Conservation (phyloP, 64 coral and sea anemone genomes). For the Acropora tenuis region DNA sequence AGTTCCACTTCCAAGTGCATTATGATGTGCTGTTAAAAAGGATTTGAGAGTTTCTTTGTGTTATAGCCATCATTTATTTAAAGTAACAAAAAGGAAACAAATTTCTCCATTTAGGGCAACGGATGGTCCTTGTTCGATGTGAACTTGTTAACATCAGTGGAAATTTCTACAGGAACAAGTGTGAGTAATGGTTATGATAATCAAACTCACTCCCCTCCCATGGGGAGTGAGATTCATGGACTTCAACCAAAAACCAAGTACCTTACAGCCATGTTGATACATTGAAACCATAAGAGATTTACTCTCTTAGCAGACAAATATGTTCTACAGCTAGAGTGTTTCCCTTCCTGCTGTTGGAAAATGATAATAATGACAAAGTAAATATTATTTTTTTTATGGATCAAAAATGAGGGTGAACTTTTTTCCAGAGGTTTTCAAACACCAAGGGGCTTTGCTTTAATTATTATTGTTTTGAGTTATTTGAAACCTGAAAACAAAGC, state of each 20-base stretch:
- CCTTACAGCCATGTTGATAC: no score
- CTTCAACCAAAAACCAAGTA: no score
- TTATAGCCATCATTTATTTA: neutral
- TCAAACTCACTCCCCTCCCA: no score
- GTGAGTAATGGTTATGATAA: conserved; percentile 53
- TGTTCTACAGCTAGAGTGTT: neutral
- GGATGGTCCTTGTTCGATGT: conserved; percentile 91
- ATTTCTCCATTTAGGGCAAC: conserved; percentile 70
- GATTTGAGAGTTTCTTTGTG: no score
- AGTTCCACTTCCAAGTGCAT: no score
- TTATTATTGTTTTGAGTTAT: neutral
- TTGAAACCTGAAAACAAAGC: neutral
- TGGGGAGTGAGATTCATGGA: no score
- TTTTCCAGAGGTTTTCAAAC: neutral
- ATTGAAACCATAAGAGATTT: no score
- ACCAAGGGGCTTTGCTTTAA: neutral
- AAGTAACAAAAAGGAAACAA: neutral
- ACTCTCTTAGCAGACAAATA: no score
- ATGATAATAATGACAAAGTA: neutral
- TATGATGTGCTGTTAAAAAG: no score
- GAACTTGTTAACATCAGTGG: conserved; percentile 94
- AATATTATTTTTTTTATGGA: no score
- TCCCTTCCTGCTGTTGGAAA: neutral
- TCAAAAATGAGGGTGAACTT: neutral
- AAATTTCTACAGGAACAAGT: conserved; percentile 97